Conservation (phyloP, 2,888 invertebrate species). For the Strigamia transsilvanica region DNA sequence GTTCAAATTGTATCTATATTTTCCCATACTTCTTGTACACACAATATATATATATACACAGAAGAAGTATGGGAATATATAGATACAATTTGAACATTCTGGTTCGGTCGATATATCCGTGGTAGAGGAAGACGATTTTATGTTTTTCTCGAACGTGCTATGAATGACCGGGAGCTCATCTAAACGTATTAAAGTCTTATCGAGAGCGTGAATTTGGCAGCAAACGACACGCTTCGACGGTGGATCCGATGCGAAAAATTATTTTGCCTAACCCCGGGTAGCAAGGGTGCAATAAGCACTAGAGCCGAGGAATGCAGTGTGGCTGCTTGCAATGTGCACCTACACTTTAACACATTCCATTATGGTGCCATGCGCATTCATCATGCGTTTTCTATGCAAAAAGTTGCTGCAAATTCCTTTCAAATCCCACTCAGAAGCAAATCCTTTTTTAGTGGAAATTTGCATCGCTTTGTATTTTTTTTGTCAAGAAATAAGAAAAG, state of each 20-base stretch:
- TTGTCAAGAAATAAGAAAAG: background rate
- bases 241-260: conserved; percentile 30
- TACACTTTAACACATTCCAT: conserved; percentile 39
- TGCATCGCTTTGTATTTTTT: conserved; percentile 36
- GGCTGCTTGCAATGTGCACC: conserved; percentile 25
- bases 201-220: conserved; percentile 28
- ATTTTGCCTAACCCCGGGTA: conserved; percentile 40
- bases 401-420: conserved; percentile 42
- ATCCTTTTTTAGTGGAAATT: conserved; percentile 39
- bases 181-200: conserved; percentile 36
- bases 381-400: conserved; percentile 42
- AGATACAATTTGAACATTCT: background rate
- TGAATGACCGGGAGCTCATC: conserved; percentile 33
- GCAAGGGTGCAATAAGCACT: conserved; percentile 18
- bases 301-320: conserved; percentile 3
- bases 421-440: conserved; percentile 34
- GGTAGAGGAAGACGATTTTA: conserved; percentile 28
- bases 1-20: conserved; percentile 15
- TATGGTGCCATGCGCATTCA: conserved; percentile 32
- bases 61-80: background rate
- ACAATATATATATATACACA: too few relatives aligned
- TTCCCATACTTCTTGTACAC: background rate
- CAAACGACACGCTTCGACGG: conserved; percentile 26
- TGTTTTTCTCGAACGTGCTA: conserved; percentile 1
- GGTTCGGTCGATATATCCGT: conserved; percentile 6